Evolutionary conservation across 2,113 vertebrate species (phyloP), one percentile per base, ranked within the genome.

Genomic region (Nycticebus coucang): DNA sequence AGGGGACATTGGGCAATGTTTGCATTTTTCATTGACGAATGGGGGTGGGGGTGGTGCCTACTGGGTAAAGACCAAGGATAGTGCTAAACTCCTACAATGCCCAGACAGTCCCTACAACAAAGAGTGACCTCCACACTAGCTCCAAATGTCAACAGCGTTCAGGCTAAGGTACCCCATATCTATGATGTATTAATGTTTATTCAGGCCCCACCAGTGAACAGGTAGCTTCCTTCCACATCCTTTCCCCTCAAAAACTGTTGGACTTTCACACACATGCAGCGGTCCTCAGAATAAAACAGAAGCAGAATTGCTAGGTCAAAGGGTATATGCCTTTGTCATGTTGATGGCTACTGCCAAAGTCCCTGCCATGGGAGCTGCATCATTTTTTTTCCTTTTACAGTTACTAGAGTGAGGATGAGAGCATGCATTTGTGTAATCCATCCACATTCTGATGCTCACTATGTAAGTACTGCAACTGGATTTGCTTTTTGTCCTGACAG

Each of bases 11-110:
- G 19, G 66, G 50, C 66, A 41, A 10, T 37, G 28, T 72, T 41
- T 86, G 45, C 41, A 19, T 55, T 66, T 92, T 72, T 45, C 24
- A 15, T 19, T 96, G 78, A 50, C 28, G 35, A 37, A 4, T 5
- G 13, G 9, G 0, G 4, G 19, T 1, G 8, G 24, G 35, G 19
- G 4, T 12, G 45, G 45, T 22, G n/a, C 22, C 55, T 21, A 30
- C 60, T 57, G 35, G 14, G 50, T 8, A 41, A 71, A 60, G 60
- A 12, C 41, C 26, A 35, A 53, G 53, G 18, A 22, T 5, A 21
- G 9, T 79, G 78, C 37, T 53, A 2, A 3, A 53, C 28, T 3
- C 82, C 74, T n/a, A 4, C 45, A 12, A 0, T 9, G 71, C 55
- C 11, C 30, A 8, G 88, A n/a, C 17, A 37, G 77, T 30, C 10